phyloP scores from a whole-genome alignment of 2,888 invertebrate species.

The Suillia variegata region DNA sequence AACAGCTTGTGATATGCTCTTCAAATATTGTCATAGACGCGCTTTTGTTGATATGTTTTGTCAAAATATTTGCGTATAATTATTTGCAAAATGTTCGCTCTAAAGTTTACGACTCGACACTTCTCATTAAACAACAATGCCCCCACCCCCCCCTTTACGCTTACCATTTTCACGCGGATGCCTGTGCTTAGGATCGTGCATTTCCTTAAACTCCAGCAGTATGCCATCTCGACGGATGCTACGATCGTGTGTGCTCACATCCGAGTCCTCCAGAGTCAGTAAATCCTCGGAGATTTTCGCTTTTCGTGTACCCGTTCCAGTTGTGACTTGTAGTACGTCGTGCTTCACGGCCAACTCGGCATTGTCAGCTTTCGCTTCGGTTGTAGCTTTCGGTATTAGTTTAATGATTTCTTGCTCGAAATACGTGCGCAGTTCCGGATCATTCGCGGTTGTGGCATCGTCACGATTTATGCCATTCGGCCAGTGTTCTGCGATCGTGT shows the following conservation, averaged over 20 bases:
- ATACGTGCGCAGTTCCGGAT: constrained; percentile 29
- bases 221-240: constrained; percentile 5
- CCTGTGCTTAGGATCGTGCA: constrained; percentile 60
- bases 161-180: constrained; percentile 59
- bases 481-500: constrained; percentile 57
- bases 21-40: no score
- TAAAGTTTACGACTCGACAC: no score
- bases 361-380: constrained; percentile 30
- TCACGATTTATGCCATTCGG: constrained; percentile 44
- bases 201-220: constrained; percentile 49
- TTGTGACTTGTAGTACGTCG: neutral
- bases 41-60: no score
- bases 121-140: no score
- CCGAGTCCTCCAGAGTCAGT: neutral
- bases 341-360: neutral
- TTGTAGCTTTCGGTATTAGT: constrained; percentile 27
- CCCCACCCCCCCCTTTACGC: no score
- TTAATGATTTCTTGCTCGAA: constrained; percentile 38
- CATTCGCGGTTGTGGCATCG: constrained; percentile 24
- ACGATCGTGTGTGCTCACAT: neutral
- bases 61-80: no score
- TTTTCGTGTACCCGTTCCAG: neutral
- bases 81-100: no score
- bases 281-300: constrained; percentile 2
- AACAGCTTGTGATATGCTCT: no score